Evolutionary conservation across 2,113 vertebrate genomes (phyloP), one percentile per base, ranked within the genome.

Genomic region (Ceyx melanurus): DNA sequence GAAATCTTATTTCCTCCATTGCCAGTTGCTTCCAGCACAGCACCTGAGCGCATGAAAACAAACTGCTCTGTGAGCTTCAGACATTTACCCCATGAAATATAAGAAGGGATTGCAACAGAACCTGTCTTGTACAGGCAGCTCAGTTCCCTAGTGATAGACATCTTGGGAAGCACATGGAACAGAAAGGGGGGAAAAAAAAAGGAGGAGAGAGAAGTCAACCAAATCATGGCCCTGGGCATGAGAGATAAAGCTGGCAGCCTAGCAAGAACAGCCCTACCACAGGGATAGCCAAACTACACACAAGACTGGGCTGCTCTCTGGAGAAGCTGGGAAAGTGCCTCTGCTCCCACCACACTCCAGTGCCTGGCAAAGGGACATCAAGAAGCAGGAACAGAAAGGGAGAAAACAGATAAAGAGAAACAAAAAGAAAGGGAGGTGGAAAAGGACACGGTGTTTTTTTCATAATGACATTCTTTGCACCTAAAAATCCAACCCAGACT

Each of bases 111-210:
- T 56, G 72, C 51, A 77, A 83, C 68, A 86, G 73, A 90, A 92
- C 72, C 37, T 51, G 29, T 83, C 72, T 71, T 77, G 66, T 66
- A 67, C 14, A n/a, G 37, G 26, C 56, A 91, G 79, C 56, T 93
- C 72, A 48, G 48, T 21, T 77, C 60, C 85, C n/a, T 31, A 18
- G 66, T 71, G 88, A 94, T n/a, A 94, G 90, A 71, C 31, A 92
- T 88, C 90, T 93, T 73, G 54, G 75, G 79, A 91, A 82, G 28
- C 15, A 64, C n/a, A 11, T 2, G 3, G 72, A 54, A 26, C 3
- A 8, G 16, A 16, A 22, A 15, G 29, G 48, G 16, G 16, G 25
- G 20, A 26, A 22, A 6, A 58, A 70, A 25, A 29, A 62, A 71
- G 46, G 26, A 71, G 14, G 13, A 15, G 23, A 57, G 29, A 82